phyloP scores from a whole-genome alignment of 1,140 invertebrate species.

The Lepidurus apus region DNA sequence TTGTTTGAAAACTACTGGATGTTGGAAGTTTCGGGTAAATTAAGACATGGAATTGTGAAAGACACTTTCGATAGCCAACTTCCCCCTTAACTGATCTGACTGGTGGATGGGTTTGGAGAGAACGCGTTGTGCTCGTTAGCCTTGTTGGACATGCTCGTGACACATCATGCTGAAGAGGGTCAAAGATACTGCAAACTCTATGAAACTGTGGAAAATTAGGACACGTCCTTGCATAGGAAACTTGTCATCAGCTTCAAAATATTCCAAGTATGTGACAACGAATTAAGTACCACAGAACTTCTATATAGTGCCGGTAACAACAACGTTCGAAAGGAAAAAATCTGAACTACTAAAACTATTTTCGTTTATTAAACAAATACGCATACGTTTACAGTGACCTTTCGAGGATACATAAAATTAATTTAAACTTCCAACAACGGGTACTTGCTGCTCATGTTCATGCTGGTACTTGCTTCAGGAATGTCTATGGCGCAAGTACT shows the following conservation, averaged over 20 bases:
- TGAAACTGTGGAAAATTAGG: conserved; percentile 19
- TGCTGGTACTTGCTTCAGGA: background rate
- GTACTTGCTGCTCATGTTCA: background rate
- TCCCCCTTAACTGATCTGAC: background rate
- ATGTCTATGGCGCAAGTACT: background rate
- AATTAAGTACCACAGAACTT: background rate
- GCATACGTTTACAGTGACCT: background rate
- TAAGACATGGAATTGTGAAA: no score
- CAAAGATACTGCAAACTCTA: conserved; percentile 7
- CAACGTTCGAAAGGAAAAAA: background rate
- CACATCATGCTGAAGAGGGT: conserved; percentile 21
- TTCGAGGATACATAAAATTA: background rate
- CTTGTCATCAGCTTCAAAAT: background rate
- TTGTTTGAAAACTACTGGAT: no score
- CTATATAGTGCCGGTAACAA: background rate
- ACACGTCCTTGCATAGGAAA: conserved; percentile 5
- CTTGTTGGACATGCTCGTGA: conserved; percentile 19
- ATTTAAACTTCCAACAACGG: background rate
- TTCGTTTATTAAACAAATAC: background rate
- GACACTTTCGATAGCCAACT: background rate
- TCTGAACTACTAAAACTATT: background rate
- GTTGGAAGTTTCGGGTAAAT: no score
- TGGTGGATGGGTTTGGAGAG: background rate
- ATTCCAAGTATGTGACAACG: conserved; percentile 3
- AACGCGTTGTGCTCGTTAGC: background rate